Evolutionary conservation across 1,140 invertebrate genomes (phyloP).

Genomic region (Ctenoplectra terminalis): DNA sequence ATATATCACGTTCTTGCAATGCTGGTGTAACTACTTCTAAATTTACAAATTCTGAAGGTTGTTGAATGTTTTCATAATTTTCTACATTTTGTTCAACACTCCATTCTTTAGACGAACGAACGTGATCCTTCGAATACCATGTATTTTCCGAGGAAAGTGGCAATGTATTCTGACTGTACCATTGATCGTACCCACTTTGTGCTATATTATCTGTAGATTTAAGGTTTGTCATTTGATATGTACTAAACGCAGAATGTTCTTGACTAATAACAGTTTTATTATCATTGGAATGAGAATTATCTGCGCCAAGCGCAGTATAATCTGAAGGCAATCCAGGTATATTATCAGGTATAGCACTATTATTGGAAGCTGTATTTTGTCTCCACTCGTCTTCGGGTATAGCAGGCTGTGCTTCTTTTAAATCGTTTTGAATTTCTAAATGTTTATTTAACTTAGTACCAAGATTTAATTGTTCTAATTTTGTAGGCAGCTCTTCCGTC

Average conservation of each 20-base stretch:
- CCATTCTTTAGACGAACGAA: constrained; percentile 65
- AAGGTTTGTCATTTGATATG: constrained; percentile 53
- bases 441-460: constrained; percentile 54
- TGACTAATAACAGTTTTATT: constrained; percentile 44
- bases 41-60: constrained; percentile 77
- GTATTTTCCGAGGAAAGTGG: constrained; percentile 46
- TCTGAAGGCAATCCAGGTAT: constrained; percentile 57
- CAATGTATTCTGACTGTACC: constrained; percentile 77
- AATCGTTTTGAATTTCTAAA: constrained; percentile 60
- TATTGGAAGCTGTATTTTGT: constrained; percentile 40
- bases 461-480: constrained; percentile 70
- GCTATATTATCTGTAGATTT: constrained; percentile 56
- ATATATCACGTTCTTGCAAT: constrained; percentile 73
- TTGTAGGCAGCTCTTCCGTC: constrained; percentile 65
- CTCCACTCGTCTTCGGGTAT: constrained; percentile 27
- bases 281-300: constrained; percentile 51
- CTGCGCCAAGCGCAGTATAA: constrained; percentile 24
- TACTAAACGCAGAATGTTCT: constrained; percentile 39
- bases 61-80: constrained; percentile 80
- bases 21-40: constrained; percentile 76
- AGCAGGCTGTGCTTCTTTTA: constrained; percentile 25
- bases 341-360: constrained; percentile 60
- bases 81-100: constrained; percentile 74
- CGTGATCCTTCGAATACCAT: constrained; percentile 68
- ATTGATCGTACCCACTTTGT: constrained; percentile 78